phyloP scores from a whole-genome alignment of 2,888 invertebrate species.

The Pinctada fucata region DNA sequence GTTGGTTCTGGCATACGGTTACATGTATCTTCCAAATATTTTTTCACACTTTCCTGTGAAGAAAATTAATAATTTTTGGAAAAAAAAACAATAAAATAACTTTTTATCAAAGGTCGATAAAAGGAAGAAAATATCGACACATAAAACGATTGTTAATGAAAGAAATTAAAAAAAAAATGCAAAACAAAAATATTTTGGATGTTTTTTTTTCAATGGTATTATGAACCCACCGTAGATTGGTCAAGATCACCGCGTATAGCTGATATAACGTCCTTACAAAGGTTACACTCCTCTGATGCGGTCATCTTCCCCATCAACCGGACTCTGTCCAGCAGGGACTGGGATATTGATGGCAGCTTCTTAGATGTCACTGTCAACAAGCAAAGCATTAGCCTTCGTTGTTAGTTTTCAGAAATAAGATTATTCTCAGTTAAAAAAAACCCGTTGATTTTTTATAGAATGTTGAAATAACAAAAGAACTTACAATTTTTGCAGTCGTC shows the following conservation, averaged over 20 bases:
- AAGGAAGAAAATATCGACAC: no score
- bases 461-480: background rate
- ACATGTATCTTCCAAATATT: constrained; percentile 30
- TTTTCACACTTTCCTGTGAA: constrained; percentile 17
- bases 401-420: no score
- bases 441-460: no score
- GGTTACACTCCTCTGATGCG: constrained; percentile 1
- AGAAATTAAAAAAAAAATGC: no score
- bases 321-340: background rate
- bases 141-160: no score
- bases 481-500: constrained; percentile 38
- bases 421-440: no score
- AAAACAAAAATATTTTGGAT: no score
- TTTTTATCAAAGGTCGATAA: no score
- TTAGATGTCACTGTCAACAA: no score
- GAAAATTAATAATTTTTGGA: background rate
- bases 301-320: background rate
- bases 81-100: no score
- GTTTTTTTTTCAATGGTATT: no score
- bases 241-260: background rate
- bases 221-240: constrained; percentile 1
- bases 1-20: constrained; percentile 26
- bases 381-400: no score
- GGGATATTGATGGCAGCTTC: background rate
- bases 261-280: constrained; percentile 15